Percentiles rank a stretch among this genome's conserved stretches.
Evolutionary conservation across 1,140 invertebrate genomes (phyloP).

Genomic region (Anoplolepis gracilipes): DNA sequence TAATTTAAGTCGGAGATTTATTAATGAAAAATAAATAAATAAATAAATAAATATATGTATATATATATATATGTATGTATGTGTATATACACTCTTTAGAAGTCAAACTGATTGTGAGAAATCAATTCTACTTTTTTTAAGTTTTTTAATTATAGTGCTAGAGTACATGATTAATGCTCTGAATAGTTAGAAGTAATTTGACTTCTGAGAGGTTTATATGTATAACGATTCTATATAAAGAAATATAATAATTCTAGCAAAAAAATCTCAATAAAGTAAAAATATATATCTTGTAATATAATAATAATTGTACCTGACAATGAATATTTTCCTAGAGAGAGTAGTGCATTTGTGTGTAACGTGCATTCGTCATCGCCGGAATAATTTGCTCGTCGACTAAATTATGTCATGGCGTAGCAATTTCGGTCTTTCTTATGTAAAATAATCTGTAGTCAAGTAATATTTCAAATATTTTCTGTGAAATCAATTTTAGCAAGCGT

Average conservation of each 20-base stretch:
- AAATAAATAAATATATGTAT: no score
- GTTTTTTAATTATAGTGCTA: no score
- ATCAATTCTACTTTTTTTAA: no score
- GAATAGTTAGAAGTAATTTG: no score
- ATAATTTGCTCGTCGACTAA: constrained; percentile 22
- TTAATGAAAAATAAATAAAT: not conserved
- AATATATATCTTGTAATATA: not conserved
- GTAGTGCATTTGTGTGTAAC: not conserved
- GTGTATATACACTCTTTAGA: no score
- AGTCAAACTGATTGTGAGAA: no score
- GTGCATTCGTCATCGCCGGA: constrained; percentile 32
- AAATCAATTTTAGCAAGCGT: not conserved
- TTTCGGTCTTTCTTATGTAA: constrained; percentile 21
- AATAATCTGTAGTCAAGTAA: not conserved
- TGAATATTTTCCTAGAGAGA: not conserved
- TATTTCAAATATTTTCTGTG: not conserved
- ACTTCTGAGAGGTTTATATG: no score
- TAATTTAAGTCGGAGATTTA: not conserved
- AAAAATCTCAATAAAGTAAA: not conserved
- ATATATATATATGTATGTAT: no score
- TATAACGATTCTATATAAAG: not conserved
- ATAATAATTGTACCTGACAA: not conserved
- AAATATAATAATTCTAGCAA: not conserved
- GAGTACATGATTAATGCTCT: no score
- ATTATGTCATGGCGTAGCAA: constrained; percentile 48